Conservation (phyloP, 2,888 invertebrate species). For the Drosophila pegasa region DNA sequence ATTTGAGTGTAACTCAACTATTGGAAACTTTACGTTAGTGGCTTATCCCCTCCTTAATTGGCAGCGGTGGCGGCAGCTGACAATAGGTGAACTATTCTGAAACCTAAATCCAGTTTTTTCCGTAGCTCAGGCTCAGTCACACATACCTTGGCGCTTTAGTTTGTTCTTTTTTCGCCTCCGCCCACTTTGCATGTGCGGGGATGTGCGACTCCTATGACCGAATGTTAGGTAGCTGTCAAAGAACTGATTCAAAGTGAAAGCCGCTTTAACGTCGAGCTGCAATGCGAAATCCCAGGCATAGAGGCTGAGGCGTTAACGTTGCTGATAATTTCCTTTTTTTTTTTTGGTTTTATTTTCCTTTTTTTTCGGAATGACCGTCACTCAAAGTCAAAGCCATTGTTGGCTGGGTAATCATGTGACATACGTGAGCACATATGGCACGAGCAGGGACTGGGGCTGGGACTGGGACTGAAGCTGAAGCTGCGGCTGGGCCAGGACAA, state of each 20-base stretch:
- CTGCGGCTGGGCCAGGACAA: not conserved
- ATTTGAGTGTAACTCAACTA: slow-evolving; percentile 2
- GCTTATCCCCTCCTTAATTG: slow-evolving; percentile 1
- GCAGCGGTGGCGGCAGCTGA: slow-evolving; percentile 1
- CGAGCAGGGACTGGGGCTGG: slow-evolving; percentile 1
- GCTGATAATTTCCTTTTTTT: slow-evolving; percentile 10
- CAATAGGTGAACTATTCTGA: slow-evolving; percentile 5
- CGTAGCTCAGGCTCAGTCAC: not conserved
- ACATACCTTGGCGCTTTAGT: not conserved
- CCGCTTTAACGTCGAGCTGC: slow-evolving; percentile 11
- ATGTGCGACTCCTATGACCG: not conserved
- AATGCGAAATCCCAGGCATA: slow-evolving; percentile 8
- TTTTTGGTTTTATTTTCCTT: slow-evolving; percentile 9
- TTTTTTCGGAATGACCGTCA: slow-evolving; percentile 42
- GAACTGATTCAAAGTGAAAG: slow-evolving; percentile 28
- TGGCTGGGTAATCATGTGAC: slow-evolving; percentile 52
- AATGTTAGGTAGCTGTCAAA: slow-evolving; percentile 24
- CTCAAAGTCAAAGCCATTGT: slow-evolving; percentile 59
- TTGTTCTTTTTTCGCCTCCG: not conserved
- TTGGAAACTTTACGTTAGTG: not conserved
- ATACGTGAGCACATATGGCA: slow-evolving; percentile 45
- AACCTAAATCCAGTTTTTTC: slow-evolving; percentile 4
- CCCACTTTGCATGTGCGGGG: slow-evolving; percentile 2
- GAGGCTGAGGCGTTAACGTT: slow-evolving; percentile 16
- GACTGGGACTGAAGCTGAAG: not conserved